Evolutionary conservation across 2,113 vertebrate genomes (phyloP), one percentile per base, ranked within the genome.

Genomic region (Sebastes schlegelii): DNA sequence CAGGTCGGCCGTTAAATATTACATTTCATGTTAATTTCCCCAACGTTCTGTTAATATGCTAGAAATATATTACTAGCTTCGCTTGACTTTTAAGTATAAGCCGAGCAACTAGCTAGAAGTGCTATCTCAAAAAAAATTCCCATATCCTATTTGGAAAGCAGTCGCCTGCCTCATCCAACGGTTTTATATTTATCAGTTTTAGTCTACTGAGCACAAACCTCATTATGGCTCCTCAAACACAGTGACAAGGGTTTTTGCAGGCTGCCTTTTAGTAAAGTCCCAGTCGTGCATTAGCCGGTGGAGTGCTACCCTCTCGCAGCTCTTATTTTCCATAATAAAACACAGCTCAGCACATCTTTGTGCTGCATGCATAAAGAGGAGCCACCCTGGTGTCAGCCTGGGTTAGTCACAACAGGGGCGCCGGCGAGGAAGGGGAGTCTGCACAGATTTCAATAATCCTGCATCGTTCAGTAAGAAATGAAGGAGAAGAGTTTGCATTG

Each of bases 241-340:
- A n/a, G 70, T 79, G 88, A 86, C 85, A 76, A 80, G 67, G 80
- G 74, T 85, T 87, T 86, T 82, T 74, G 73, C 67, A 74, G 83
- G 13, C 83, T 71, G 66, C 75, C 79, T 91, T 92, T 91, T 82
- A 89, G 78, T 89, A 61, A 75, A 80, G 84, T 87, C 84, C 83
- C 81, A 68, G 64, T 81, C 46, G 58, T 80, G 86, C 79, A 80
- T 84, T 91, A 90, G 86, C 86, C 79, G 70, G 77, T 75, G 69
- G 85, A 88, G 90, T 85, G 85, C 81, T 80, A 77, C 79, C 79
- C 86, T 60, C 82, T 84, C 9, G 23, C 78, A 63, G 88, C 83
- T 83, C 84, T 87, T 89, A 91, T 86, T 94, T 90, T 91, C 83
- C 91, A 92, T 93, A 91, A 92, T 93, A 91, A 94, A 91, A 90